These are phyloP conservation scores for Eulacestoma nigropectus DNA, from an alignment of 2,113 vertebrate genomes.

Conservation along the genomic window DNA sequence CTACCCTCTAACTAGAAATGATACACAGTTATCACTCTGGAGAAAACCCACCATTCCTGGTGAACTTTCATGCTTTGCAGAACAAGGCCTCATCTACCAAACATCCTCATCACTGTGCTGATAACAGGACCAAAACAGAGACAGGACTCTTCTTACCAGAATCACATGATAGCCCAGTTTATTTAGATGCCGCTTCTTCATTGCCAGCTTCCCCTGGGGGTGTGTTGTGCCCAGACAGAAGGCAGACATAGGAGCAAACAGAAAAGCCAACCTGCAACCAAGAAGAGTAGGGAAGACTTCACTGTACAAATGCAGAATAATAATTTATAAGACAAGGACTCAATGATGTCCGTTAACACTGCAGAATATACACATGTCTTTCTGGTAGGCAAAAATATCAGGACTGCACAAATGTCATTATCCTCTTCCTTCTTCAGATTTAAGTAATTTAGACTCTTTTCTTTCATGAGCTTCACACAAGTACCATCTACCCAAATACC, in stretches of 20 bases:
- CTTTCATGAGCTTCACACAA: neutral
- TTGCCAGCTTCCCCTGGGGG: constrained; percentile 76
- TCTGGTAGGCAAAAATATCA: neutral
- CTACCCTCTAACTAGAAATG: neutral
- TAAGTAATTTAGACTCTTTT: neutral
- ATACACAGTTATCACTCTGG: neutral
- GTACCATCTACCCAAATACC: neutral
- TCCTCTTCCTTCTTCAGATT: neutral
- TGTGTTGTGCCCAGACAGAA: constrained; percentile 78
- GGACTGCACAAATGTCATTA: neutral
- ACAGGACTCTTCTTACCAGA: constrained; percentile 76
- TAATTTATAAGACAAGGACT: neutral
- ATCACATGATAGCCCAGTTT: constrained; percentile 81
- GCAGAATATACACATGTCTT: neutral
- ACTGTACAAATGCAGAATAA: neutral
- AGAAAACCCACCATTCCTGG: neutral
- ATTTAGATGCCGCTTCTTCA: constrained; percentile 83
- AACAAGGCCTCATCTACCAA: neutral
- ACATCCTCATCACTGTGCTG: neutral
- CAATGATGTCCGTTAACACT: neutral
- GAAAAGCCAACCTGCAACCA: constrained; percentile 78
- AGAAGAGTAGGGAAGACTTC: neutral
- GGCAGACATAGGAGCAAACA: constrained; percentile 64
- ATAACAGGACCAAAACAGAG: neutral
- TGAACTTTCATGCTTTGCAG: neutral